Base-by-base conservation (phyloP, 2,797 vertebrate species). In the Sandelia bainsii region DNA sequence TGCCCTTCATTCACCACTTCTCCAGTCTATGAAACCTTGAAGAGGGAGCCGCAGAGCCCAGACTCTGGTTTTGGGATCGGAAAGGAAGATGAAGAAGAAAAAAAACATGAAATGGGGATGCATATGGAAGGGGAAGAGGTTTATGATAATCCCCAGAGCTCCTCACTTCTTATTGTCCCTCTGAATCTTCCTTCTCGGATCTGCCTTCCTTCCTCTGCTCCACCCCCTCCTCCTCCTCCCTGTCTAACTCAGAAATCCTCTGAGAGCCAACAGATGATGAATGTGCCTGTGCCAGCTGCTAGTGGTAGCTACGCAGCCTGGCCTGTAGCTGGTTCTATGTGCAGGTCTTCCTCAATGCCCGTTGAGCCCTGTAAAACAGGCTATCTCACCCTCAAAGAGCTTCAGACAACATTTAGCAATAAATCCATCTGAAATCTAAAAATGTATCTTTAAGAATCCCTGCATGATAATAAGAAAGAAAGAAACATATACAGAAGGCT, bases 321-420 rank as follows among this genome's bases (percentile, higher is more conserved):
- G 89, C 82, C 85, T 25, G 22, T 25, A 16, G 57, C 80, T 2
- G 40, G 71, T 0, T 9, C 83, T 46, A 68, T 83, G 80, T 79
- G 62, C 70, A 89, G 93, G 57, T 86, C 93, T 0, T 90, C 90
- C 14, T 94, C 94, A 7, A 87, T 94, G 91, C 86, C 91, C 0
- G 79, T 86, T 12, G 90, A 93, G 75, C 66, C 90, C 0, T 60
- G 72, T 39, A 91, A 77, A 51, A 71, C 79, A 0, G 93, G 90
- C 0, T 95, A 95, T 65, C 81, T 94, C 72, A 93, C 92, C 34
- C 84, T 95, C 23, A 94, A 93, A 69, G 94, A 95, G 64, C 90
- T 94, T 2, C 93, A 94, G 74, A 84, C 83, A 32, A 92, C 90
- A 17, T 94, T 90, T 80, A 94, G 94, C 62, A 94, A 94, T 58